phyloP scores from a whole-genome alignment of 2,113 vertebrate species.

The Benitochromis conjunctus region DNA sequence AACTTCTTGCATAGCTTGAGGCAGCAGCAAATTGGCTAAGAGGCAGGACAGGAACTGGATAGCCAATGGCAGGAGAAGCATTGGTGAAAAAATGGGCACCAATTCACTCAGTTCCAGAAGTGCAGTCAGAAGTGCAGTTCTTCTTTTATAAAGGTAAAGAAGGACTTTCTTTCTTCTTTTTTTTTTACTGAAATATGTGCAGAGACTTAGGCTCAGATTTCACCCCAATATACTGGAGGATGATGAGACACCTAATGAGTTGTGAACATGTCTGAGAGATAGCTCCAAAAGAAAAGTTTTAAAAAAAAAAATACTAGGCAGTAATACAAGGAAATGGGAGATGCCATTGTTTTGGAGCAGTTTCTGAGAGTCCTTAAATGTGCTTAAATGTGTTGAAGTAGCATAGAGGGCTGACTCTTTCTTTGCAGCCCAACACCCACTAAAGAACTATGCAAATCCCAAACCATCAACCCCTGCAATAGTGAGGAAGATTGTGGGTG shows the following conservation, averaged over 20 bases:
- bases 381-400: neutral
- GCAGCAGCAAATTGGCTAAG: neutral
- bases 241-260: neutral
- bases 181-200: neutral
- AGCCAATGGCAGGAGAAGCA: neutral
- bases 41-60: neutral
- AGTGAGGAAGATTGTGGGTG: neutral
- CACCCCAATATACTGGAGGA: neutral
- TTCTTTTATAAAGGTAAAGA: neutral
- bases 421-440: neutral
- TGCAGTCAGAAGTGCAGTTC: neutral
- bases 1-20: neutral
- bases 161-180: neutral
- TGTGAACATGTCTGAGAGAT: neutral
- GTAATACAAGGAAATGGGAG: neutral
- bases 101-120: neutral
- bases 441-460: neutral
- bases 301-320: neutral
- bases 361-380: neutral
- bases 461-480: neutral
- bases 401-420: neutral
- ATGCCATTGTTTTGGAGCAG: neutral
- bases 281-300: fast-evolving
- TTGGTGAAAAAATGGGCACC: neutral
- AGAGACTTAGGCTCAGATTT: neutral